phyloP scores from a whole-genome alignment of 2,113 vertebrate genomes.

The Numida meleagris region DNA sequence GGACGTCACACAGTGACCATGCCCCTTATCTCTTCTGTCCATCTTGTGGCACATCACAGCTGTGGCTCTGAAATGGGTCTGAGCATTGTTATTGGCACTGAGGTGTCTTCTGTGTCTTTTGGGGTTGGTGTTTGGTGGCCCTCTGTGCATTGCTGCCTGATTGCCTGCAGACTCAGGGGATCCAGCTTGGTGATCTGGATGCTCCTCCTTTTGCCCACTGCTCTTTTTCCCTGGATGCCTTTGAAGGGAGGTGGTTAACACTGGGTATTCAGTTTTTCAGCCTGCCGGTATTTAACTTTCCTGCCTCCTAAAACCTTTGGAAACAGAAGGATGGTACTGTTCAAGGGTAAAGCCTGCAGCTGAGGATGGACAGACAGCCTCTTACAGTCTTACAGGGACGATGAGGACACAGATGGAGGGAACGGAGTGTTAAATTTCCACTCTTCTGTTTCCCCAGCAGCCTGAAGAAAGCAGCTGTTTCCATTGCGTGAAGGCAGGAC shows the following conservation, averaged over 20 bases:
- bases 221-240: neutral
- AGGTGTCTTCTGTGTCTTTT: neutral
- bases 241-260: neutral
- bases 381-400: slow-evolving; percentile 3
- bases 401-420: slow-evolving; percentile 21
- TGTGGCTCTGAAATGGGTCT: neutral
- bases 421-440: neutral
- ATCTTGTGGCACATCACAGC: neutral
- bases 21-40: neutral
- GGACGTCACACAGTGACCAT: neutral
- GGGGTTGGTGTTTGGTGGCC: neutral
- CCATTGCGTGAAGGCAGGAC: neutral
- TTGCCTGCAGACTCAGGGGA: neutral
- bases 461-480: slow-evolving; percentile 43
- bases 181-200: neutral
- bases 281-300: neutral
- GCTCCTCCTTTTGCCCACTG: neutral
- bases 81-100: neutral
- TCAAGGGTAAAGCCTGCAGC: neutral
- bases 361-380: neutral
- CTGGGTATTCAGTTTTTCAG: neutral
- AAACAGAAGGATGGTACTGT: neutral
- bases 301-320: neutral
- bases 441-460: neutral
- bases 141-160: neutral